phyloP scores from a whole-genome alignment of 2,888 invertebrate species.

The Trachelus tabidus region DNA sequence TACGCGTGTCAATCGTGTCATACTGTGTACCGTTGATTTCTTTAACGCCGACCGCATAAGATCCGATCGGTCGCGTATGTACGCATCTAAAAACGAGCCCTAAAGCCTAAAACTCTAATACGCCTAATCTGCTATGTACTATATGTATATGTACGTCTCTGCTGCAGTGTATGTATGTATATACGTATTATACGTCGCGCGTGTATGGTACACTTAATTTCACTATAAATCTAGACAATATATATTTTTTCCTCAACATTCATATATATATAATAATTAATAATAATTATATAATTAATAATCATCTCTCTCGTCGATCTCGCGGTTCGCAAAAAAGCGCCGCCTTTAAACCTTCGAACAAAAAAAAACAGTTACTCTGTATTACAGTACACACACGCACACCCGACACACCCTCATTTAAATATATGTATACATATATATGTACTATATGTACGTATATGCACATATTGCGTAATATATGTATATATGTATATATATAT shows the following conservation, averaged over 20 bases:
- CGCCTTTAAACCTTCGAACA: conserved; percentile 25
- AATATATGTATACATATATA: background rate
- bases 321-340: conserved; percentile 24
- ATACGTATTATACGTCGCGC: conserved; percentile 1
- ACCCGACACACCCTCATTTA: background rate
- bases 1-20: background rate
- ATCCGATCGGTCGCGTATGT: background rate
- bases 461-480: too few relatives aligned
- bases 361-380: conserved; percentile 36
- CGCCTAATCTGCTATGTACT: background rate
- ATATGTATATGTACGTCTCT: background rate
- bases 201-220: conserved; percentile 14
- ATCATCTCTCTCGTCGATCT: conserved; percentile 35
- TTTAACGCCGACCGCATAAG: background rate
- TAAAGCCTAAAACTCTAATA: background rate
- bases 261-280: conserved; percentile 38
- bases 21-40: background rate
- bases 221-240: conserved; percentile 55
- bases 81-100: conserved; percentile 7
- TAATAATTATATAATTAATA: conserved; percentile 26
- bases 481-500: background rate
- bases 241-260: conserved; percentile 55
- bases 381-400: background rate
- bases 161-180: background rate
- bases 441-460: too few relatives aligned